A percentile compares a stretch with the other conserved stretches of the same genome.
Evolutionary conservation across 2,113 vertebrate species (phyloP).

Genomic region (Lanius ludovicianus): DNA sequence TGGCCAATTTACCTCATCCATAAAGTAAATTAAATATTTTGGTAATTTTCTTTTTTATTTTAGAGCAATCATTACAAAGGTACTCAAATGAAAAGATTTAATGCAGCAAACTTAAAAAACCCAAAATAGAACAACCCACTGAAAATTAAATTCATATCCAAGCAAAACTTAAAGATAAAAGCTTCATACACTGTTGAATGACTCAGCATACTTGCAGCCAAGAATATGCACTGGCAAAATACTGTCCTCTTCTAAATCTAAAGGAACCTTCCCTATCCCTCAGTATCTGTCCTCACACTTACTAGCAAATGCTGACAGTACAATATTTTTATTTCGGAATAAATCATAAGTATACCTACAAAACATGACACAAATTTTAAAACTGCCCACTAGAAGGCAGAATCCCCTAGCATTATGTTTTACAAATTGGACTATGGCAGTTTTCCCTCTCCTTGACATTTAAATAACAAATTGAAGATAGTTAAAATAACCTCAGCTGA

Average conservation of each 20-base stretch:
- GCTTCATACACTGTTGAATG: not conserved
- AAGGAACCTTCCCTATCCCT: not conserved
- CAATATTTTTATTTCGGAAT: not conserved
- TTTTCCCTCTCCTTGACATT: not conserved
- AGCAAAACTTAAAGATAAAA: not conserved
- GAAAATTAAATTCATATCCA: not conserved
- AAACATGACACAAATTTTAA: not conserved
- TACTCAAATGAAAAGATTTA: not conserved
- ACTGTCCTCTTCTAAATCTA: not conserved
- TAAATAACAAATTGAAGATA: not conserved
- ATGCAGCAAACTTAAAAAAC: not conserved
- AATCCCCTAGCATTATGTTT: not conserved
- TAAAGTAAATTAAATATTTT: not conserved
- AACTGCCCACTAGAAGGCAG: slow-evolving; percentile 61
- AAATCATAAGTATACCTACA: not conserved
- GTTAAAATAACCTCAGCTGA: slow-evolving; percentile 3
- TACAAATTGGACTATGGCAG: not conserved
- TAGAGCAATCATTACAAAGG: not conserved
- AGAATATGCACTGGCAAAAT: not conserved
- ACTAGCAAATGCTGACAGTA: not conserved
- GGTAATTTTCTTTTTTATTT: not conserved
- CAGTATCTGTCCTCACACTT: not conserved
- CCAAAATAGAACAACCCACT: not conserved
- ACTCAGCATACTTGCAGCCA: not conserved
- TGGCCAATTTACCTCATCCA: not conserved